These are phyloP conservation scores for Bombycilla garrulus DNA, from an alignment of 2,113 vertebrate genomes.

Conservation along the genomic window DNA sequence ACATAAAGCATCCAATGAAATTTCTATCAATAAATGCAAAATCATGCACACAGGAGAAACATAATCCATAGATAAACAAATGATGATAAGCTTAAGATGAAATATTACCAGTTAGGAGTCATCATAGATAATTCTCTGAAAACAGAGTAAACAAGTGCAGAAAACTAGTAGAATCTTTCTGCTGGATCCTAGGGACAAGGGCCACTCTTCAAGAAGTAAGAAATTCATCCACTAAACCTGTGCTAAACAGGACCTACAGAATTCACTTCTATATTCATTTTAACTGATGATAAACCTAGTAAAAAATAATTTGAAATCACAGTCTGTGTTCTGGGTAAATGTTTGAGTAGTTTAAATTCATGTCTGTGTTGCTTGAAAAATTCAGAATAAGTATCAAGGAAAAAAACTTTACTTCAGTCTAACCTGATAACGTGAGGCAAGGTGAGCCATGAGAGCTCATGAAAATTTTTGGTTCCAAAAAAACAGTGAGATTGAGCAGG, in stretches of 20 bases:
- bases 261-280: not conserved
- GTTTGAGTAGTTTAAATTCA: not conserved
- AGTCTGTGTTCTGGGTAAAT: not conserved
- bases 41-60: not conserved
- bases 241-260: not conserved
- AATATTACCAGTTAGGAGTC: not conserved
- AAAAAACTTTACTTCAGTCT: not conserved
- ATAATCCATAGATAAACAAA: not conserved
- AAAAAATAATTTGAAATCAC: not conserved
- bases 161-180: not conserved
- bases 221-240: not conserved
- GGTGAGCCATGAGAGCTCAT: not conserved
- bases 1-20: not conserved
- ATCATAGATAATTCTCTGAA: not conserved
- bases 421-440: not conserved
- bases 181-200: not conserved
- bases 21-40: conserved; percentile 9
- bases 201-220: not conserved
- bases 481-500: not conserved
- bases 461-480: not conserved
- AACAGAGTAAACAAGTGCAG: not conserved
- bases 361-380: not conserved
- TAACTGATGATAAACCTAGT: not conserved
- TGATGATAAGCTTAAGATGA: not conserved
- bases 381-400: not conserved